These are phyloP conservation scores for Toxotes chatareus DNA, from an alignment of 2,113 vertebrate species.

Conservation along the genomic window DNA sequence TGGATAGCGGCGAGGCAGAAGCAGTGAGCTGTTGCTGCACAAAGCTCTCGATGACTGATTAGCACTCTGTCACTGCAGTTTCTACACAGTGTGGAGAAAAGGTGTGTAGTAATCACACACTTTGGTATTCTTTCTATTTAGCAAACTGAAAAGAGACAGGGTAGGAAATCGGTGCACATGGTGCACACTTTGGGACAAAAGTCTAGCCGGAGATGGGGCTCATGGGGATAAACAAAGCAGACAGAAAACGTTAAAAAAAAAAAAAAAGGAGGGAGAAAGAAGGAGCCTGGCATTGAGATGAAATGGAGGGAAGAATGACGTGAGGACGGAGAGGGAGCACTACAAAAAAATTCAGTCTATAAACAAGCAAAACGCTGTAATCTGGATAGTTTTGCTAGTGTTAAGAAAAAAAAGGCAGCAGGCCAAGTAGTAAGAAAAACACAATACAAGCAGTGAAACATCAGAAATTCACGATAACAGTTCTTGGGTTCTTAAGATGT, in stretches of 20 bases:
- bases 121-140: constrained; percentile 42
- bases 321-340: not conserved
- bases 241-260: not conserved
- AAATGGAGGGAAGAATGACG: not conserved
- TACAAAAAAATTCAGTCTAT: not conserved
- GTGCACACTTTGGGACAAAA: constrained; percentile 10
- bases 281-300: not conserved
- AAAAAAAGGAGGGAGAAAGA: not conserved
- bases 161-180: constrained; percentile 24
- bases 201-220: constrained; percentile 25
- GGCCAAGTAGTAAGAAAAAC: too few relatives aligned
- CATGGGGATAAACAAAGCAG: not conserved
- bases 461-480: too few relatives aligned
- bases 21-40: constrained; percentile 58
- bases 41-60: constrained; percentile 63
- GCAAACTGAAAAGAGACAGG: constrained; percentile 34
- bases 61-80: constrained; percentile 24
- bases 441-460: too few relatives aligned
- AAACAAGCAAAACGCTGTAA: not conserved
- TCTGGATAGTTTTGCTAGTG: too few relatives aligned
- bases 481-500: not conserved
- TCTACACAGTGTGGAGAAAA: constrained; percentile 47
- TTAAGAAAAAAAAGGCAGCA: too few relatives aligned
- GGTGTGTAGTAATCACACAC: constrained; percentile 19
- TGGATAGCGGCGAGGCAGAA: constrained; percentile 40